phyloP scores from a whole-genome alignment of 1,140 invertebrate species.

The Trichomalopsis sarcophagae region DNA sequence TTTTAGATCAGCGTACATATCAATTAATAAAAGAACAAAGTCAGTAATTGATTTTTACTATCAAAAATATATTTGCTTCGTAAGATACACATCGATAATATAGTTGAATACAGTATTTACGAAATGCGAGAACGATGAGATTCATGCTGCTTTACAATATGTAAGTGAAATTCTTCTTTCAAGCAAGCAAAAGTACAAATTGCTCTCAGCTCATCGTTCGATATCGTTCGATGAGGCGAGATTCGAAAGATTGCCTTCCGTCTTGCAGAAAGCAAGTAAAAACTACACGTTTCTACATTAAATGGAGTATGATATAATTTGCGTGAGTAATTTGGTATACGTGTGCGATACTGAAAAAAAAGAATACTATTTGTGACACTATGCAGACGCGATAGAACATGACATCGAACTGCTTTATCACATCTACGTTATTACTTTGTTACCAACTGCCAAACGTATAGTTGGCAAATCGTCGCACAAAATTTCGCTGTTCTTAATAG shows the following conservation, averaged over 20 bases:
- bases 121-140: constrained; percentile 37
- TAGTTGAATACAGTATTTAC: constrained; percentile 40
- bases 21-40: background rate
- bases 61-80: constrained; percentile 52
- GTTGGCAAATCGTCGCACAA: background rate
- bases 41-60: constrained; percentile 35
- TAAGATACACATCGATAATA: constrained; percentile 47
- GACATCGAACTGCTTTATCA: background rate
- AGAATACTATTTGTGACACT: constrained; percentile 20
- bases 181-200: constrained; percentile 34
- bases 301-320: constrained; percentile 42
- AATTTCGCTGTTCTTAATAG: background rate
- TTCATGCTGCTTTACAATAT: constrained; percentile 44
- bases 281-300: constrained; percentile 33
- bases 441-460: background rate
- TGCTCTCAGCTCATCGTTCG: constrained; percentile 3
- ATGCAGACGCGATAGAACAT: constrained; percentile 17
- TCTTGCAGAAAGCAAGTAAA: constrained; percentile 33
- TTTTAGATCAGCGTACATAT: too few relatives aligned
- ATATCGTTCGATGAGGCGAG: background rate
- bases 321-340: constrained; percentile 26
- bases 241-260: constrained; percentile 1
- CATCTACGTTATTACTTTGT: background rate
- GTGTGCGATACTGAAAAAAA: constrained; percentile 26
- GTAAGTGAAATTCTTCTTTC: constrained; percentile 11